phyloP scores from a whole-genome alignment of 2,797 vertebrate species.

The Eutrigla gurnardus region DNA sequence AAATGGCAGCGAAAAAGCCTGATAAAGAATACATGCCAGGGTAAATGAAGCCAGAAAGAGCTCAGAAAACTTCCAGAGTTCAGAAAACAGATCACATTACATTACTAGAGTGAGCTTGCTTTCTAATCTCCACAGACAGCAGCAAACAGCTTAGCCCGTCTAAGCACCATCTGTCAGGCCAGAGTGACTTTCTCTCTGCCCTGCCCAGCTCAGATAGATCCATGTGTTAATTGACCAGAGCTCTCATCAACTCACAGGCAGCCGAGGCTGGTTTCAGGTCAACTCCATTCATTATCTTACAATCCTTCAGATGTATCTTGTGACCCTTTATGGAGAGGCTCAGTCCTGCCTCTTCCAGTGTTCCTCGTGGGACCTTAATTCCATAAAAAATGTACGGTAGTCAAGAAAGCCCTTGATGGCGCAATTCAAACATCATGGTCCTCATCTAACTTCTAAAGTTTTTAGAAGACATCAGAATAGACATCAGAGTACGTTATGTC shows the following conservation, averaged over 20 bases:
- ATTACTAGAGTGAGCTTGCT: conserved; percentile 27
- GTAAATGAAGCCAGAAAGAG: conserved; percentile 10
- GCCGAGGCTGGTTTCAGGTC: neutral
- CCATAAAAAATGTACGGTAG: too few species aligned
- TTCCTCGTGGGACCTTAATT: too few species aligned
- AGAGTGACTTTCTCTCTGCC: conserved; percentile 43
- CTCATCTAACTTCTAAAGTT: neutral
- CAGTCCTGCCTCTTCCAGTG: too few species aligned
- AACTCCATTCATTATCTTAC: neutral
- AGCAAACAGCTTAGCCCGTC: conserved; percentile 48
- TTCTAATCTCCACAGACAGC: conserved; percentile 54
- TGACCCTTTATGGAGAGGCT: neutral
- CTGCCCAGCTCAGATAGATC: conserved; percentile 32
- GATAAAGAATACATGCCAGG: neutral
- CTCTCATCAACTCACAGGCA: conserved; percentile 29
- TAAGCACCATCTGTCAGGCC: conserved; percentile 67
- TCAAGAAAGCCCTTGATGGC: too few species aligned
- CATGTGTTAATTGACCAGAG: conserved; percentile 36
- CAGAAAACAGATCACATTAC: conserved; percentile 13
- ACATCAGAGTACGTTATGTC: too few species aligned
- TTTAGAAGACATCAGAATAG: too few species aligned
- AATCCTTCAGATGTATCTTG: neutral
- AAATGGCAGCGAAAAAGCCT: neutral
- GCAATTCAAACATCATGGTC: too few species aligned
- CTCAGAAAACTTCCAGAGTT: neutral